A percentile compares a stretch with the other conserved stretches of the same genome.
Evolutionary conservation across 2,797 vertebrate species (phyloP).

Genomic region (Protonibea diacanthus): DNA sequence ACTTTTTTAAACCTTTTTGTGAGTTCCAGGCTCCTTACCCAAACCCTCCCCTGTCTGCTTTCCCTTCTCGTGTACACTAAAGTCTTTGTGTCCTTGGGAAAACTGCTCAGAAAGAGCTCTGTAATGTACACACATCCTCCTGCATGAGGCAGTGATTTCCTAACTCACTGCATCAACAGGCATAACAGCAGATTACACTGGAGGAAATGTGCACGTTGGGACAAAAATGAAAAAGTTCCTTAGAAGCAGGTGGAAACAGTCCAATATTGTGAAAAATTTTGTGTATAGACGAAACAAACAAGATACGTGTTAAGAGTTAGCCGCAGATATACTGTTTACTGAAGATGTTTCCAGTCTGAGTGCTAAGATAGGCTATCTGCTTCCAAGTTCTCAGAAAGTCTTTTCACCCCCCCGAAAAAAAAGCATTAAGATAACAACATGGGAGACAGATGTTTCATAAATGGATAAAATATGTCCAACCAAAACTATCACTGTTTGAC

Average conservation of each 20-base stretch:
- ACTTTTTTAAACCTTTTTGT: conserved; percentile 53
- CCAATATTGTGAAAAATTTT: not conserved
- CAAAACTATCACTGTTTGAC: too few relatives aligned
- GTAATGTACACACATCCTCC: conserved; percentile 33
- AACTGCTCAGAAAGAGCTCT: conserved; percentile 41
- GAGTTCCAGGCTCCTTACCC: conserved; percentile 5
- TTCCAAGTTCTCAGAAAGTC: not conserved
- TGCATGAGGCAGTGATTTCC: conserved; percentile 22
- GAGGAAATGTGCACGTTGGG: not conserved
- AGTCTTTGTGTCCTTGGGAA: conserved; percentile 59
- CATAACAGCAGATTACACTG: not conserved
- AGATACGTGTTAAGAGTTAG: too few relatives aligned
- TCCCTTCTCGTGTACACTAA: conserved; percentile 50
- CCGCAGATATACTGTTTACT: too few relatives aligned
- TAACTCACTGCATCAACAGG: conserved; percentile 21
- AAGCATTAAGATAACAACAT: not conserved
- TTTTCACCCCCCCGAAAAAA: too few relatives aligned
- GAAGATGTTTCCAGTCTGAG: not conserved
- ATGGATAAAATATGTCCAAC: not conserved
- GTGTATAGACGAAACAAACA: not conserved
- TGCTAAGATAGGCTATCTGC: not conserved
- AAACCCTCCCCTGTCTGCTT: not conserved
- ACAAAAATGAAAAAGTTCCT: not conserved
- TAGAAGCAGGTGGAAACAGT: not conserved
- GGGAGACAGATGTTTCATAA: not conserved